A percentile compares a stretch with the other conserved stretches of the same genome.
These are phyloP conservation scores for Megastigmus dorsalis DNA, from an alignment of 2,888 invertebrate species.

Conservation along the genomic window DNA sequence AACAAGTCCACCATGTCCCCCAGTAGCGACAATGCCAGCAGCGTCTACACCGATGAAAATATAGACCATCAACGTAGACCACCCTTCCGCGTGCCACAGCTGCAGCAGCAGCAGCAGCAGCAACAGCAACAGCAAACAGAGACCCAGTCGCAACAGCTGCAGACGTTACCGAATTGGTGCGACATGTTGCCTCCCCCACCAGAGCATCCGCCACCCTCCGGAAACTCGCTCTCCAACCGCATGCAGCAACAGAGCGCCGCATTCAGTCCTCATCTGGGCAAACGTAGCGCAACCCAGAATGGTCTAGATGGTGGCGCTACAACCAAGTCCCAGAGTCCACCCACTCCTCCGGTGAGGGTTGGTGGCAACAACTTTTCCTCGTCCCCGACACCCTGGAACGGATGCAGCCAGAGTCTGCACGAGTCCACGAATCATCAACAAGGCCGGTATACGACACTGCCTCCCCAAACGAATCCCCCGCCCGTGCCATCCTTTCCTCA, in stretches of 20 bases:
- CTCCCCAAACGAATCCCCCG: slow-evolving; percentile 71
- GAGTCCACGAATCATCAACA: slow-evolving; percentile 8
- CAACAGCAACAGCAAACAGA: slow-evolving; percentile 54
- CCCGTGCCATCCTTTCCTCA: slow-evolving; percentile 70
- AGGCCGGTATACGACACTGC: slow-evolving; percentile 68
- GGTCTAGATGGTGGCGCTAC: slow-evolving; percentile 67
- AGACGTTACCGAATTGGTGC: slow-evolving; percentile 77
- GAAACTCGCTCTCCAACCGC: slow-evolving; percentile 60
- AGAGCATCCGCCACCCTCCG: slow-evolving; percentile 77
- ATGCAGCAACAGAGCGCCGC: slow-evolving; percentile 64
- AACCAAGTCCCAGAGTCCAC: slow-evolving; percentile 69
- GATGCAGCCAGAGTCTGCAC: slow-evolving; percentile 19
- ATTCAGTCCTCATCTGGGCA: slow-evolving; percentile 69
- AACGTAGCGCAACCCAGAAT: slow-evolving; percentile 63
- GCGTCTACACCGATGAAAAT: slow-evolving; percentile 70
- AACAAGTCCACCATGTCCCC: slow-evolving; percentile 72
- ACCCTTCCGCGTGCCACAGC: slow-evolving; percentile 56
- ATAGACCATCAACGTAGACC: slow-evolving; percentile 65
- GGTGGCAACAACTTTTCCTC: slow-evolving; percentile 59
- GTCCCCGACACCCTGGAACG: slow-evolving; percentile 70
- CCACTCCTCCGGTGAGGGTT: slow-evolving; percentile 69
- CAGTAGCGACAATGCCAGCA: slow-evolving; percentile 72
- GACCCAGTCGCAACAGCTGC: slow-evolving; percentile 52
- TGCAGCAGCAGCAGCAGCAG: slow-evolving; percentile 51
- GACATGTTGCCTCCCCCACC: slow-evolving; percentile 81